phyloP scores from a whole-genome alignment of 1,140 invertebrate species.

The Atta cephalotes region DNA sequence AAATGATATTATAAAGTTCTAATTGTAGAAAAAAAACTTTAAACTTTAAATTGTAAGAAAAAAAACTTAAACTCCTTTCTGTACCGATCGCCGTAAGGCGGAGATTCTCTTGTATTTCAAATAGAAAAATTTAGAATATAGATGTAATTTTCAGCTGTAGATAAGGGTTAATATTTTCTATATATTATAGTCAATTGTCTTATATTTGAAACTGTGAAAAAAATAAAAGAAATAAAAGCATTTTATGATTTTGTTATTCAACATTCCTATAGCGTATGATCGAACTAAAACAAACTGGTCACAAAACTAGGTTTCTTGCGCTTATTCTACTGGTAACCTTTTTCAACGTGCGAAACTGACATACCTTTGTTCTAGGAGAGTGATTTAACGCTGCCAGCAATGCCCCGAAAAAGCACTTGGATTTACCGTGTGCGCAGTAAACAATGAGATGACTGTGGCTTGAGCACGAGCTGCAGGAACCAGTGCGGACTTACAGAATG shows the following conservation, averaged over 20 bases:
- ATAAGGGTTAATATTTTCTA: too few species aligned
- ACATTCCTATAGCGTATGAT: constrained; percentile 33
- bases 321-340: constrained; percentile 16
- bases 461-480: constrained; percentile 2
- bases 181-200: neutral
- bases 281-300: constrained; percentile 27
- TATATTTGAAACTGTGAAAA: neutral
- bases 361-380: constrained; percentile 54
- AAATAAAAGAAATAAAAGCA: neutral
- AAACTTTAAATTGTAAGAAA: too few species aligned
- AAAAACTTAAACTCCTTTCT: too few species aligned
- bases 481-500: constrained; percentile 4
- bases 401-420: constrained; percentile 38
- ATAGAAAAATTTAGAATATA: too few species aligned
- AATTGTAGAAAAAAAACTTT: too few species aligned
- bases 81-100: too few species aligned
- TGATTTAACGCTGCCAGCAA: constrained; percentile 52
- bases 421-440: constrained; percentile 39
- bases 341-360: constrained; percentile 51
- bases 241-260: neutral
- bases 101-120: too few species aligned
- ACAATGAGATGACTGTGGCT: constrained; percentile 56
- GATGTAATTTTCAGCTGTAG: too few species aligned
- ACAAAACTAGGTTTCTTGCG: constrained; percentile 37
- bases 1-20: too few species aligned